phyloP scores from a whole-genome alignment of 2,113 vertebrate genomes.

The Ancistrus triradiatus region DNA sequence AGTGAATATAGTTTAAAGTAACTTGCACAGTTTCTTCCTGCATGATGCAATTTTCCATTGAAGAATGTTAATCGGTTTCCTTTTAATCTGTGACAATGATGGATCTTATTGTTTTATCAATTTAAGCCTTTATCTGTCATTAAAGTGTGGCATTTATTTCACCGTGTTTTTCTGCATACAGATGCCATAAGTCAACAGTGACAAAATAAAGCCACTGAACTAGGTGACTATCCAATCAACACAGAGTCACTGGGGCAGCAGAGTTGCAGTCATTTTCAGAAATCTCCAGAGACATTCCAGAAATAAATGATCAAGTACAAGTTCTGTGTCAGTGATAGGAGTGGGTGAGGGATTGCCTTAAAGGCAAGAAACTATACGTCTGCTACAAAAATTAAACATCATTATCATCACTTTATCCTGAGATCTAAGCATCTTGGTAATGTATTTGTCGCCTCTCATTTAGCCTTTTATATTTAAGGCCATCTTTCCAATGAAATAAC shows the following conservation, averaged over 20 bases:
- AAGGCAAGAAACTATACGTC: slow-evolving; percentile 23
- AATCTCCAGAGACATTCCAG: slow-evolving; percentile 54
- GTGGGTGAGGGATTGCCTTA: slow-evolving; percentile 17
- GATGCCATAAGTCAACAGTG: slow-evolving; percentile 57
- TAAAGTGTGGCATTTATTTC: slow-evolving; percentile 56
- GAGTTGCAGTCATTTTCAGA: slow-evolving; percentile 51
- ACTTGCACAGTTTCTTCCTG: slow-evolving; percentile 12
- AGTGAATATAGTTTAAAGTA: slow-evolving; percentile 2
- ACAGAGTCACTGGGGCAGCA: slow-evolving; percentile 43
- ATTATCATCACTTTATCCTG: slow-evolving; percentile 30
- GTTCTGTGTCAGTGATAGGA: slow-evolving; percentile 31
- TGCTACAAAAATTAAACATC: slow-evolving; percentile 25
- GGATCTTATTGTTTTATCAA: slow-evolving; percentile 58
- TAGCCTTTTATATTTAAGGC: slow-evolving; percentile 16
- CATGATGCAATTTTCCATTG: slow-evolving; percentile 41
- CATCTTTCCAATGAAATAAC: slow-evolving; percentile 1
- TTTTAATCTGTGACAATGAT: slow-evolving; percentile 54
- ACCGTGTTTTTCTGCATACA: slow-evolving; percentile 45
- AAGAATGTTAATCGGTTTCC: slow-evolving; percentile 51
- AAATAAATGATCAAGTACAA: slow-evolving; percentile 56
- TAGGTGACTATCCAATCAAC: slow-evolving; percentile 58
- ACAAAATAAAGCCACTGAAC: slow-evolving; percentile 61
- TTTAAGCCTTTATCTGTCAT: slow-evolving; percentile 60
- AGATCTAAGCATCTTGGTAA: slow-evolving; percentile 24
- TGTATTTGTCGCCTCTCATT: slow-evolving; percentile 26